Base-by-base conservation (phyloP, 2,797 vertebrate species). In the Cuculus canorus region DNA sequence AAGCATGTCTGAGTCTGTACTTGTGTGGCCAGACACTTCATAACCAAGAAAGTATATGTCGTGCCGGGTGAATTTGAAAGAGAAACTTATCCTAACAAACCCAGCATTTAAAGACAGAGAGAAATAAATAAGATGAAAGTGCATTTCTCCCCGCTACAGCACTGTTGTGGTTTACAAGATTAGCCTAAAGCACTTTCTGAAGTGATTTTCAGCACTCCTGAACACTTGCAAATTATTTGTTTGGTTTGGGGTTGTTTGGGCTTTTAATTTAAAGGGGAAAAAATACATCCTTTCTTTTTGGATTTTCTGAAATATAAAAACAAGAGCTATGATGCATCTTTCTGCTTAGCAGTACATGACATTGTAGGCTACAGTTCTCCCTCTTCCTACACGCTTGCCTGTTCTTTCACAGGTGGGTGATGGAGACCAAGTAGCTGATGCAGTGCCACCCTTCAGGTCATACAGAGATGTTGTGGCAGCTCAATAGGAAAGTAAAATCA, bases 81-180 rank as follows among this genome's bases (percentile, higher is more conserved):
- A 90, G 56, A 78, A 91, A 37, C 56, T 30, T 64, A 82, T 21
- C 50, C 48, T 77, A 64, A 77, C 35, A 94, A 94, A 91, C 57
- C 25, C 41, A 63, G 48, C 32, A 41, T 92, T 91, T 96, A 91
- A 87, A 91, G 87, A 52, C 2, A 2, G 61, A 77, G 82, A 73
- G 50, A 81, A 93, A 61, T 45, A 90, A 96, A 37, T 73, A 50
- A 93, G 92, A 96, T 95, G 66, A 93, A 96, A 95, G 90, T 43
- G 39, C 78, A 17, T 41, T 93, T 76, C 81, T 70, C 63, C 75
- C 93, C 10, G 0, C 86, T 82, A 64, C 37, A 41, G 63, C 75
- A 94, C 83, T 93, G 57, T 75, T 96, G 96, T 91, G 91, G 91
- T 86, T 90, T 86, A 64, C 13, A 45, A 88, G 86, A 94, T 90